Evolutionary conservation across 2,113 vertebrate genomes (phyloP), one percentile per base, ranked within the genome.

Genomic region (Ailuropoda melanoleuca): DNA sequence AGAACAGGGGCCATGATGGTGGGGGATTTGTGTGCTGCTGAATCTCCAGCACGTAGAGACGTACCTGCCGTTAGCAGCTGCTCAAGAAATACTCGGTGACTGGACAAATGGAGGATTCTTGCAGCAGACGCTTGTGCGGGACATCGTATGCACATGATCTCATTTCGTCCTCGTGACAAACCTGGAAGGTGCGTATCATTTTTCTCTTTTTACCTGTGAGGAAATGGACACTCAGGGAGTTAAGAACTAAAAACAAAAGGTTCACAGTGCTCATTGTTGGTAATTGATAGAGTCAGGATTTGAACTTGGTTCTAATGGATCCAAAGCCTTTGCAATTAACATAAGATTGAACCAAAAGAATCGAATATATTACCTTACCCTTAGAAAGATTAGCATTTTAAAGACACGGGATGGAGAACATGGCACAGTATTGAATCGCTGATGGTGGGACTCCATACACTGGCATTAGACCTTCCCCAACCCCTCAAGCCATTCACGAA

Each of bases 311-410:
- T 82, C 31, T 75, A 58, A 84, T 17, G 21, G 9, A 64, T 34
- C 87, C n/a, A 77, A 50, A 84, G 15, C 37, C 48, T 17, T 19
- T 37, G 31, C 34, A 56, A 17, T 7, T 48, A 75, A 68, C 26
- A 18, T 50, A 82, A 92, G 82, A 23, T 8, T 12, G 34, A 53
- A n/a, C 14, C 58, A 88, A 90, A 39, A 15, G 4, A 77, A 75
- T 56, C 3, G 21, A 81, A 11, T 8, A 6, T 39, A 72, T 46
- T 23, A 60, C 5, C 60, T 46, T 23, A 60, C 3, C 60, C 5
- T 88, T 58, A 13, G 48, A 50, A 48, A 91, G 10, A 84, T 50
- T 39, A 91, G 31, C 66, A 72, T 56, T 88, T 91, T 74, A 85
- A 88, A 84, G 24, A 70, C 1, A n/a, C 2, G 78, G 31, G 43